Base-by-base conservation (phyloP, 2,888 invertebrate species). In the Troides helena region DNA sequence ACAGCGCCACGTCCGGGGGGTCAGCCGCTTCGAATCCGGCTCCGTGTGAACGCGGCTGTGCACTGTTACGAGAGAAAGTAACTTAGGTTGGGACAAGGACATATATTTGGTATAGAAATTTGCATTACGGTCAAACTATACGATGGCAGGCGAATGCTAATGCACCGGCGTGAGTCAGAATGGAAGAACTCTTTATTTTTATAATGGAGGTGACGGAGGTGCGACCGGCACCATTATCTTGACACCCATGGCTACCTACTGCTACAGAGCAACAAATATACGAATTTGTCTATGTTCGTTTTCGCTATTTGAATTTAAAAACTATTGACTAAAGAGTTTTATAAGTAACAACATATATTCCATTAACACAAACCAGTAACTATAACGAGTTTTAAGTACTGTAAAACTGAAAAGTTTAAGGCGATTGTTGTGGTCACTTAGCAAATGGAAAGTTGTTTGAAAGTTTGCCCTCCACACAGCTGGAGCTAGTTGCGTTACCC, bases 41-140 rank as follows among this genome's bases (percentile, higher is more conserved):
- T 59, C 21, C 43, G 59, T 50, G 65, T 50, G 50, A 30, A 50
- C 39, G 21, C 17, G 14, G 50, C 59, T 50, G n/a, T 46, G 12
- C 25, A 46, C 25, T 30, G 30, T 30, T 2, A 10, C 59, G 17
- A 68, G 30, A 68, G 68, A 68, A 68, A 68, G 68, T 62, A 10
- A 68, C 60, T 59, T 36, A 17, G 68, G 8, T 43, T 30, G 36
- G 39, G 25, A 56, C 67, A 62, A 67, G 67, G 67, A 57, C 67
- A 57, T 57, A 62, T 50, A 60, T 66, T 66, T 25, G 67, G 25
- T 56, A 46, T 57, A 67, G 61, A 61, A 36, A 67, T 67, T 67
- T 67, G n/a, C 61, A 67, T 67, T 53, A 21, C 61, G 61, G 53
- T 56, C 61, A 67, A 53, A 61, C 39, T 39, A 0, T 23, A 14